Evolutionary conservation across 2,797 vertebrate species (phyloP), one percentile per base, ranked within the genome.

Genomic region (Tenualosa thibaudeaui): DNA sequence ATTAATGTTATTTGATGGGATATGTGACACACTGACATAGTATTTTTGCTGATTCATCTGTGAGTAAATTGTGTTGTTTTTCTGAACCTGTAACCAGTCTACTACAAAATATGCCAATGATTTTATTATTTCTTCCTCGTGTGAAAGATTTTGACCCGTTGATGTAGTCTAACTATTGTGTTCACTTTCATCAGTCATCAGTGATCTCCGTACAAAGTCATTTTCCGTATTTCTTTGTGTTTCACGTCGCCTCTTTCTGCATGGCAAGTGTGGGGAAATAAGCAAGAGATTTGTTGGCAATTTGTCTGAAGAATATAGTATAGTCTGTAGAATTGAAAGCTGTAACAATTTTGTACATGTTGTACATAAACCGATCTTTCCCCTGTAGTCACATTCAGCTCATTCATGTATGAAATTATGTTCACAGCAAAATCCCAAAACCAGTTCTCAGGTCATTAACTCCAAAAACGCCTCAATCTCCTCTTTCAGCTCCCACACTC

Each of bases 271-370:
- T 87, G 81, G 86, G 82, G 8, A 89, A 91, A 91, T 85, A n/a
- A 78, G 81, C 0, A 0, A 89, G 86, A 9, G 68, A 86, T 40
- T 87, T 87, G 75, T 87, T 86, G 86, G 81, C 71, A 4, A 90
- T 88, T 87, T 89, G 86, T 4, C 43, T 90, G 17, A 83, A 91
- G 82, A 90, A 91, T 85, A 89, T 89, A 84, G 15, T 2, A 31
- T 3, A 88, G 43, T 75, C 88, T n/a, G n/a, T 89, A 60, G 87
- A 17, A 87, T 92, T 89, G 83, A 87, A 89, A 82, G 88, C 82
- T 86, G 3, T 87, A 0, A 89, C 86, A 15, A 90, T 84, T 86
- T 46, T 88, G 78, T 84, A 78, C 85, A 83, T 86, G 9, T 40
- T 54, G 75, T 81, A 81, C 84, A 78, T 78, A 51, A 68, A 71